Base-by-base conservation (phyloP, 1,140 invertebrate genomes). In the Pseudomyrmex sp. region DNA sequence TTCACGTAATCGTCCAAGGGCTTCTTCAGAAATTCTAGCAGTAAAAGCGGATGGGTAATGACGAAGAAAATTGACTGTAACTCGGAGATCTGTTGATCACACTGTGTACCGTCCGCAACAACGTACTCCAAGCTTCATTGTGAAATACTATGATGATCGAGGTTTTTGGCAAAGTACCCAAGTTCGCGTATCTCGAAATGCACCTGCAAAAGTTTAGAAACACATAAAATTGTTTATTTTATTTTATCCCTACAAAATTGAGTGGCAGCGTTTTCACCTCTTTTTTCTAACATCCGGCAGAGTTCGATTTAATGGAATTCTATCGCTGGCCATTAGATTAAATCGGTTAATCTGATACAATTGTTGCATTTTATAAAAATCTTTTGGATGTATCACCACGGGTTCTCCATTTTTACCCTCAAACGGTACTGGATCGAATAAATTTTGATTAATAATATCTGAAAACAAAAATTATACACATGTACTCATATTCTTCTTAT, bases 311-410 rank as follows among this genome's bases (percentile, higher is more conserved):
- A 99, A 95, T 12, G 98, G 97, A 91, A 99, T 98, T 86, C 96
- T 96, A 95, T 99, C 98, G 92, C 98, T 98, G 50, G 97, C 98
- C 94, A 98, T 94, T 82, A 99, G 94, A 94, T 99, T 99, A 91
- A 98, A 99, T 56, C 97, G 96, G 94, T 99, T 98, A 59, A 99
- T 97, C 88, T 96, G 95, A 92, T 97, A 98, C 3, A 98, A 95
- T 83, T 97, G 96, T 88, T 97, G 96, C 95, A 97, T 97, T 89
- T 96, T 95, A 35, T 96, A 94, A 72, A 97, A 95, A 89, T 98
- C 97, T 90, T 96, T 96, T 8, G 96, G 95, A 15, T 96, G 96
- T 62, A 98, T 95, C 26, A 97, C 95, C 13, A 98, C 98, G 2
- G 98, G 97, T 84, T 96, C 95, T 0, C 98, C 98, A 87, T 97